phyloP scores from a whole-genome alignment of 2,888 invertebrate species.

The Ophion obscuratus region DNA sequence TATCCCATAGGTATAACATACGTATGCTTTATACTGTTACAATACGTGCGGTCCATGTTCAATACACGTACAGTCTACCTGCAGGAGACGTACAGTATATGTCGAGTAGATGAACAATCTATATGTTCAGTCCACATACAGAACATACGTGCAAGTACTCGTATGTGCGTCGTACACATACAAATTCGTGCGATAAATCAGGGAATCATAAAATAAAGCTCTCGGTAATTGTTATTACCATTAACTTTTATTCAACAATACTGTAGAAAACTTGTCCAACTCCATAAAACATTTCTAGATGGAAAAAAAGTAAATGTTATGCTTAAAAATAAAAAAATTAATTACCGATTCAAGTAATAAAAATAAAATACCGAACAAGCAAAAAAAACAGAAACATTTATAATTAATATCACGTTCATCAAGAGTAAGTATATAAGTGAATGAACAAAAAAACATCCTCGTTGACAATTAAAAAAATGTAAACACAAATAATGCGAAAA shows the following conservation, averaged over 20 bases:
- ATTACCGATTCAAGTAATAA: constrained; percentile 39
- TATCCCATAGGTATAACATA: too few species aligned
- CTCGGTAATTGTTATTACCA: constrained; percentile 30
- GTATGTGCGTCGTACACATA: constrained; percentile 21
- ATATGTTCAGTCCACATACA: constrained; percentile 24
- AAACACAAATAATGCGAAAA: too few species aligned
- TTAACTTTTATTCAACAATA: constrained; percentile 48
- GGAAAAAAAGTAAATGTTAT: constrained; percentile 34
- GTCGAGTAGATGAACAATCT: too few species aligned
- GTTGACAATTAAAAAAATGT: too few species aligned
- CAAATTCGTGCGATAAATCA: constrained; percentile 37
- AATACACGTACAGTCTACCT: too few species aligned
- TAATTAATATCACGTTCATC: constrained; percentile 40
- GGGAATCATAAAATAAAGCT: neutral
- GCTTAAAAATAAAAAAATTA: constrained; percentile 38
- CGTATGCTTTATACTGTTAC: too few species aligned
- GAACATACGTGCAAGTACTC: constrained; percentile 20
- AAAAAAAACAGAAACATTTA: constrained; percentile 40
- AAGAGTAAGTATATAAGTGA: too few species aligned
- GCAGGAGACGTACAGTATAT: too few species aligned
- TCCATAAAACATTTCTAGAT: constrained; percentile 30
- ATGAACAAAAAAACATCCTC: too few species aligned
- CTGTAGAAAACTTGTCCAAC: neutral
- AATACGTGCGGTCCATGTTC: too few species aligned
- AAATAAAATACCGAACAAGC: too few species aligned